Evolutionary conservation across 2,888 invertebrate genomes (phyloP), one percentile per base, ranked within the genome.

Genomic region (Eustalomyia histrio): DNA sequence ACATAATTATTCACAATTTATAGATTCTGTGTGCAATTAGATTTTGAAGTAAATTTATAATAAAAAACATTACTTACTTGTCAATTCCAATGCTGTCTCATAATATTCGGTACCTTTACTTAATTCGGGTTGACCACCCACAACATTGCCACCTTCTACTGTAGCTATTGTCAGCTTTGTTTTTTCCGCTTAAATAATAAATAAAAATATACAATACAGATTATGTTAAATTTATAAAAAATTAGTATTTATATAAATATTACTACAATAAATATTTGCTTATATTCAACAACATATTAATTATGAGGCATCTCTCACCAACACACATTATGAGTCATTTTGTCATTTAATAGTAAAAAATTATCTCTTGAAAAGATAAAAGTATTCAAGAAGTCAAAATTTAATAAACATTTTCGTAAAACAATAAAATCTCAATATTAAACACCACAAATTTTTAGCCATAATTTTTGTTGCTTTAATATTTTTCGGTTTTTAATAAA

Each of bases 91-190:
- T 4, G 86, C 86, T 21, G 61, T 84, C 71, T 86, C 86, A 64
- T 80, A 86, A 71, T 85, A 86, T 78, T 85, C 85, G 2, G 85
- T 80, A n/a, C 84, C 85, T 58, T 86, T 86, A 17, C 61, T 64
- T 17, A 82, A 79, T 73, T 83, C 81, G 10, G 80, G 83, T 74
- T 83, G 85, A 12, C 58, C 81, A n/a, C 72, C 69, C 8, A 84
- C 84, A 71, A 84, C 81, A 79, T 84, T 84, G 21, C 84, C 85
- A 1, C 85, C 84, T 68, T 86, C 84, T 39, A 84, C 84, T 18
- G 84, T 83, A 12, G 83, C 72, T n/a, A 84, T 76, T 50, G 83
- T 83, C 10, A 79, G 53, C 52, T 83, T 84, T 14, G 63, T n/a
- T 35, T 80, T 82, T 73, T 82, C 83, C 21, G 52, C 85, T 84